phyloP scores from a whole-genome alignment of 2,797 vertebrate genomes.

The Adelosebastes latens region DNA sequence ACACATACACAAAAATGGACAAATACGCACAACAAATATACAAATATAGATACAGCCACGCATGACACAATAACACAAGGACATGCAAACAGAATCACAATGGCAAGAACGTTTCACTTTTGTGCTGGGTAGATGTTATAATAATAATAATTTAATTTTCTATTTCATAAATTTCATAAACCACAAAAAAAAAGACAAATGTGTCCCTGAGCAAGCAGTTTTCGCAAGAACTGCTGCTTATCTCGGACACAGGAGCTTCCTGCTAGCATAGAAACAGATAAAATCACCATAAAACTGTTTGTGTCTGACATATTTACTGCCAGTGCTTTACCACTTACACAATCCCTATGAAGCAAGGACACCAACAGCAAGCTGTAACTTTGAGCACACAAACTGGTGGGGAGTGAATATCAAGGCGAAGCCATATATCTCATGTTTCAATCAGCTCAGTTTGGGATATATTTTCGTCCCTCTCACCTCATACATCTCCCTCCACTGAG shows the following conservation, averaged over 20 bases:
- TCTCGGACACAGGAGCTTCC: slow-evolving; percentile 55
- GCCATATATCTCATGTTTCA: background rate
- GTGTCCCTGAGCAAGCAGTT: slow-evolving; percentile 24
- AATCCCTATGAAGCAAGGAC: slow-evolving; percentile 13
- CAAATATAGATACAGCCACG: slow-evolving; percentile 62
- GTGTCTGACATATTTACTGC: background rate
- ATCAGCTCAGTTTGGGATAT: background rate
- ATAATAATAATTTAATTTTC: background rate
- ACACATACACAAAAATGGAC: slow-evolving; percentile 58
- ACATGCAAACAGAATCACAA: slow-evolving; percentile 67
- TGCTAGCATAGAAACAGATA: slow-evolving; percentile 39
- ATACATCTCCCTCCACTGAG: slow-evolving; percentile 93
- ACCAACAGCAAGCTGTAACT: slow-evolving; percentile 23
- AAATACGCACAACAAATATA: slow-evolving; percentile 62
- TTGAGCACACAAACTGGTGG: slow-evolving; percentile 24
- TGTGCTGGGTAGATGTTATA: background rate
- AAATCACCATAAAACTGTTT: slow-evolving; percentile 38
- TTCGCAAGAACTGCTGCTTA: slow-evolving; percentile 34
- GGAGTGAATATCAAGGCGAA: slow-evolving; percentile 1
- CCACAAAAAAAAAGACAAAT: background rate
- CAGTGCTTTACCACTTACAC: background rate
- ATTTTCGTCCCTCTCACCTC: slow-evolving; percentile 82
- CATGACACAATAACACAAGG: slow-evolving; percentile 45
- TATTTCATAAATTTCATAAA: slow-evolving; percentile 9
- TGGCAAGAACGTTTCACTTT: slow-evolving; percentile 24